Percentiles rank a stretch among this genome's conserved stretches.
Conservation (phyloP, 2,888 invertebrate genomes). For the Tipula unca region DNA sequence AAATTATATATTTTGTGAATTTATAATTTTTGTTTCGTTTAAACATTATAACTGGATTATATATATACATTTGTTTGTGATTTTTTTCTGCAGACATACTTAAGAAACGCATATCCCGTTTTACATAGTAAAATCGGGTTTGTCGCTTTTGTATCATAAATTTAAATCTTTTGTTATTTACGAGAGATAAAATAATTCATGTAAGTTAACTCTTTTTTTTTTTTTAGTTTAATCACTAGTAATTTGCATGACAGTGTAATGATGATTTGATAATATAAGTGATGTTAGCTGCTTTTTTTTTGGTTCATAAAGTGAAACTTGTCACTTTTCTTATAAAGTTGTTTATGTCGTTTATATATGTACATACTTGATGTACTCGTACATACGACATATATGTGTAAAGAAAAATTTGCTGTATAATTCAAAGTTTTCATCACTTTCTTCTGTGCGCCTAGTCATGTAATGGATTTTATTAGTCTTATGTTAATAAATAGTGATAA, state of each 20-base stretch:
- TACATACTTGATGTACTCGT: background rate
- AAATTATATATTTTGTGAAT: background rate
- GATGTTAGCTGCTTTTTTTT: background rate
- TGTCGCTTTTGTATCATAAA: background rate
- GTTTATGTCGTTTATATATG: too few relatives aligned
- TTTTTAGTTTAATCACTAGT: background rate
- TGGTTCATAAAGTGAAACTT: background rate
- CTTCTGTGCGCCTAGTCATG: background rate
- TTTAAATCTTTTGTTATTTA: background rate
- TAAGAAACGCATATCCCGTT: conserved; percentile 14
- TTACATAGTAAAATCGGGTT: background rate
- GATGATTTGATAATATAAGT: background rate
- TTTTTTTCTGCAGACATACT: background rate
- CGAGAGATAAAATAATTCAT: background rate
- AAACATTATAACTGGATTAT: conserved; percentile 1
- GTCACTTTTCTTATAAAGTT: background rate
- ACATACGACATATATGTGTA: background rate
- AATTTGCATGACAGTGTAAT: background rate
- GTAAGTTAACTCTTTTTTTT: background rate
- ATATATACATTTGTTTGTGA: background rate
- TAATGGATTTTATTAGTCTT: background rate
- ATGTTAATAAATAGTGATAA: background rate
- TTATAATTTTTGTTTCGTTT: background rate
- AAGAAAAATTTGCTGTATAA: background rate
- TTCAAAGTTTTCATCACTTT: background rate